A percentile compares a stretch with the other conserved stretches of the same genome.
These are phyloP conservation scores for Carpatolechia fugitivella DNA, from an alignment of 2,888 invertebrate species.

Conservation along the genomic window DNA sequence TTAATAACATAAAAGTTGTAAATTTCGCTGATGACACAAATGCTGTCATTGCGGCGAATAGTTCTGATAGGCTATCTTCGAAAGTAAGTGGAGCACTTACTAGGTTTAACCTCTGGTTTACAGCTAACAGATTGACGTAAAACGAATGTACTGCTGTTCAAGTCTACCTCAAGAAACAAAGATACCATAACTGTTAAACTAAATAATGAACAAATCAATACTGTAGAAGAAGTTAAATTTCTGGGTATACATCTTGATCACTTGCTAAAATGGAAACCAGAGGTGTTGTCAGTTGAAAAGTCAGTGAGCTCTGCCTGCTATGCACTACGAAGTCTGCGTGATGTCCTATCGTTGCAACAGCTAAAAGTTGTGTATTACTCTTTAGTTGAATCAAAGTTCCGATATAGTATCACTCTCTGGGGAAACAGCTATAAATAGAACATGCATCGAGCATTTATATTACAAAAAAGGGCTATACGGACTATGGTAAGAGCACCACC, in stretches of 20 bases:
- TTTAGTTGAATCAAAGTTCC: slow-evolving; percentile 16
- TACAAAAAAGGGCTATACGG: too few species aligned
- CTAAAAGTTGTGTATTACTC: slow-evolving; percentile 17
- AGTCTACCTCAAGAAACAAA: neutral
- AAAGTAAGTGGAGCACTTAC: too few species aligned
- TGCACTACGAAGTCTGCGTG: too few species aligned
- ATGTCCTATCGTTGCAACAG: too few species aligned
- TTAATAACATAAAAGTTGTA: neutral
- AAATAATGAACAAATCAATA: neutral
- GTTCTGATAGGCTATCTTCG: neutral
- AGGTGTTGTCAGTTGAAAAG: neutral
- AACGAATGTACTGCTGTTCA: neutral
- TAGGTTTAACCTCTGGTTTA: neutral
- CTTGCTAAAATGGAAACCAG: neutral
- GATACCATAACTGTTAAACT: neutral
- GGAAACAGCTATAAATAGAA: too few species aligned
- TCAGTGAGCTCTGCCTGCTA: slow-evolving; percentile 13
- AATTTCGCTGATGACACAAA: slow-evolving; percentile 9
- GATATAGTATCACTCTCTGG: too few species aligned
- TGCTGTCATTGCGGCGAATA: neutral
- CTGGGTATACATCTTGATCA: neutral
- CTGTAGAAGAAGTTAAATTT: neutral
- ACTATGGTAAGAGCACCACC: too few species aligned
- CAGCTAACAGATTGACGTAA: neutral
- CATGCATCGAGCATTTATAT: too few species aligned